These are phyloP conservation scores for Podiceps cristatus DNA, from an alignment of 2,113 vertebrate genomes.

Conservation along the genomic window DNA sequence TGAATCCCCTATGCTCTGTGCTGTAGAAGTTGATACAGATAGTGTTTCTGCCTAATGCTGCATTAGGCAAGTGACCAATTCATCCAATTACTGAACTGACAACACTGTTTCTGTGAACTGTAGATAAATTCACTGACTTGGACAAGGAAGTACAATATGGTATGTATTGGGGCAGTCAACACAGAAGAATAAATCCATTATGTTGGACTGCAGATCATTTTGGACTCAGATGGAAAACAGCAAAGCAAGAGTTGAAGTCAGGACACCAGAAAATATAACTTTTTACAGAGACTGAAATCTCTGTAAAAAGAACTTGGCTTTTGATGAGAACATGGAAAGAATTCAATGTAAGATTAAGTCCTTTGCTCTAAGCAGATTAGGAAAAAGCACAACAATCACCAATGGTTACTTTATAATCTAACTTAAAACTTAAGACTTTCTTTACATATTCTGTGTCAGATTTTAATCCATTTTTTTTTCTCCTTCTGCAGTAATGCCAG, in stretches of 20 bases:
- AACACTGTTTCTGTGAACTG: slow-evolving; percentile 44
- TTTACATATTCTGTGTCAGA: neutral
- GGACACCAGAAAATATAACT: slow-evolving; percentile 51
- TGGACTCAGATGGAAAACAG: slow-evolving; percentile 45
- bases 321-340: slow-evolving; percentile 52
- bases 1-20: neutral
- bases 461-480: slow-evolving; percentile 18
- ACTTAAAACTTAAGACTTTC: neutral
- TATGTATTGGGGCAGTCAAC: slow-evolving; percentile 44
- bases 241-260: slow-evolving; percentile 67
- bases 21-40: slow-evolving; percentile 37
- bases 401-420: slow-evolving; percentile 9
- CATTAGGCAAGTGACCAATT: slow-evolving; percentile 60
- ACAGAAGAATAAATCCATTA: slow-evolving; percentile 42
- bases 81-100: slow-evolving; percentile 44
- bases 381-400: neutral
- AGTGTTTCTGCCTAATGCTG: slow-evolving; percentile 38
- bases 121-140: slow-evolving; percentile 57
- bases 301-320: slow-evolving; percentile 46
- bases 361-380: slow-evolving; percentile 46
- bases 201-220: slow-evolving; percentile 5
- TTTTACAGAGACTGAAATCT: neutral
- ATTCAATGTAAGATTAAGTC: slow-evolving; percentile 54
- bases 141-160: slow-evolving; percentile 34
- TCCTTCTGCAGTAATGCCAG: neutral